Evolutionary conservation across 2,888 invertebrate genomes (phyloP).

Genomic region (Holacanthella duospinosa): DNA sequence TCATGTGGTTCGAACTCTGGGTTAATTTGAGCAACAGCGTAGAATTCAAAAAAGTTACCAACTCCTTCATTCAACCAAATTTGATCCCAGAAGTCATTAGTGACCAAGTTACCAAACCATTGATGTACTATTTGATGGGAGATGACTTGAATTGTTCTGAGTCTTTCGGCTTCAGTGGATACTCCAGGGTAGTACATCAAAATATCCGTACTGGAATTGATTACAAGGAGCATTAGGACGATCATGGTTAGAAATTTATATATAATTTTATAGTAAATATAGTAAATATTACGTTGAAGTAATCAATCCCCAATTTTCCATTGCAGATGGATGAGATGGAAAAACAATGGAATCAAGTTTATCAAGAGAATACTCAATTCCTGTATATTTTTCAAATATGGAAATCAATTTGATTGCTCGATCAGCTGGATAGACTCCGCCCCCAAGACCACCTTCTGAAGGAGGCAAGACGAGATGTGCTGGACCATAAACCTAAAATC

Average conservation of each 20-base stretch:
- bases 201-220: neutral
- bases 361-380: conserved; percentile 48
- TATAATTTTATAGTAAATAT: too few relatives aligned
- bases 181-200: neutral
- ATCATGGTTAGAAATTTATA: too few relatives aligned
- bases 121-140: conserved; percentile 62
- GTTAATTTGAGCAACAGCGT: neutral
- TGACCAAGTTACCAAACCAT: conserved; percentile 52
- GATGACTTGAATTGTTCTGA: conserved; percentile 36
- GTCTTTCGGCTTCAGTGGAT: neutral
- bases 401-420: conserved; percentile 50
- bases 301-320: conserved; percentile 65
- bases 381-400: conserved; percentile 52
- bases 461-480: neutral
- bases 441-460: neutral
- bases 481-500: neutral
- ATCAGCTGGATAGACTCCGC: conserved; percentile 45
- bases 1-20: neutral
- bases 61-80: conserved; percentile 10
- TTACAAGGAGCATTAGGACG: too few relatives aligned
- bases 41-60: neutral
- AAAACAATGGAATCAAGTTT: conserved; percentile 56
- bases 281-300: conserved; percentile 48
- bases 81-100: conserved; percentile 3
- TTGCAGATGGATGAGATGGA: conserved; percentile 50